phyloP scores from a whole-genome alignment of 2,797 vertebrate genomes.

The Remorina albescens region DNA sequence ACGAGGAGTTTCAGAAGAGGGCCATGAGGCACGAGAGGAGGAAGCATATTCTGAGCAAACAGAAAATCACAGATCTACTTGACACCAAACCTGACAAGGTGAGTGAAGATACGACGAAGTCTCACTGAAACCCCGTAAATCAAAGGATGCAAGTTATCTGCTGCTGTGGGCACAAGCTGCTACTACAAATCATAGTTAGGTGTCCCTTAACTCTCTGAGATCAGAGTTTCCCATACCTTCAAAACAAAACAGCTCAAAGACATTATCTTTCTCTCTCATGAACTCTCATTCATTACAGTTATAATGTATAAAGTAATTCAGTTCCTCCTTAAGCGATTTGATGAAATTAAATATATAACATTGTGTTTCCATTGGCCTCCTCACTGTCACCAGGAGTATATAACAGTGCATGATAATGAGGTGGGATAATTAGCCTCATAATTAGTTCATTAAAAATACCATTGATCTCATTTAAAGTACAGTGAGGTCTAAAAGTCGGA shows the following conservation, averaged over 20 bases:
- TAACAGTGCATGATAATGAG: constrained; percentile 18
- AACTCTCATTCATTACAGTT: background rate
- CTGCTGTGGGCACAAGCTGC: background rate
- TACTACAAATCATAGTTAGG: background rate
- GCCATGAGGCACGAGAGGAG: constrained; percentile 92
- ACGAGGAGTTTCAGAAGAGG: constrained; percentile 96
- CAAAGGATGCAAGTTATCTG: background rate
- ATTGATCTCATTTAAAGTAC: constrained; percentile 19
- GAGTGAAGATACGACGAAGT: constrained; percentile 64
- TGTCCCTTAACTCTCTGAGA: background rate
- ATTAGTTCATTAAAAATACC: constrained; percentile 29
- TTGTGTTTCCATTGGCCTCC: constrained; percentile 13
- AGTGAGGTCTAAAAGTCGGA: too few species aligned
- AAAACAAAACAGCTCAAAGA: constrained; percentile 10
- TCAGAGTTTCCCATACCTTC: background rate
- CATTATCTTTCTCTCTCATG: background rate
- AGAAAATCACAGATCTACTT: constrained; percentile 86
- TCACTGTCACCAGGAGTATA: constrained; percentile 18
- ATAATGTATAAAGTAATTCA: background rate
- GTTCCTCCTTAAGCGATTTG: background rate
- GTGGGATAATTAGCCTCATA: constrained; percentile 33
- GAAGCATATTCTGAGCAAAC: constrained; percentile 93
- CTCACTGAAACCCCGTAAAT: background rate
- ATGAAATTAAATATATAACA: constrained; percentile 22
- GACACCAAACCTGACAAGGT: constrained; percentile 94